Evolutionary conservation across 2,797 vertebrate genomes (phyloP), one percentile per base, ranked within the genome.

Genomic region (Melanotaenia boesemani): DNA sequence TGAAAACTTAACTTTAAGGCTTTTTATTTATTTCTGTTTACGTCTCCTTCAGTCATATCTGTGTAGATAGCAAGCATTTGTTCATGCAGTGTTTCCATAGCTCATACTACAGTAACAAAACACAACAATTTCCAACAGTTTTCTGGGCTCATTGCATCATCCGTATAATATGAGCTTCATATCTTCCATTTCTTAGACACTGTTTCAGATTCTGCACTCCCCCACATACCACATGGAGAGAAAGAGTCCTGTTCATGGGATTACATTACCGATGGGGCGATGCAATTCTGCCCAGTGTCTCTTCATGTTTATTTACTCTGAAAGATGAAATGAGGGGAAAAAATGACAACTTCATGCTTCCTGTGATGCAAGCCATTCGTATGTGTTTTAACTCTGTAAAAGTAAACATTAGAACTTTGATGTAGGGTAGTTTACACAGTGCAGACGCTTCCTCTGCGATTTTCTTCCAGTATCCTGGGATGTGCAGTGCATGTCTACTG

Each of bases 391-490:
- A 79, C 76, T 41, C 52, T 28, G 68, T 74, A 39, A 71, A 88
- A 83, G 81, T 90, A 88, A 92, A 91, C 88, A 86, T 69, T 73
- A 59, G 65, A 90, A 85, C 82, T 90, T 89, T 92, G 88, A 91
- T 89, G 85, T 86, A 72, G 62, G 71, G 73, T 70, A 72, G 82
- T 89, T 92, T 89, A 90, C 76, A 83, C 59, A 63, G 67, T 63
- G 71, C 74, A 86, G 81, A 84, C 69, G 55, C 83, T 90, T 89
- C 86, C 83, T 86, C 80, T 81, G 50, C 66, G 74, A 84, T 84
- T 80, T 88, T 86, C 72, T 88, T 90, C 84, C 66, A 85, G 85
- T 85, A 86, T 86, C 68, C 76, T 78, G 71, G 39, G 79, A 80
- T 76, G 80, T 68, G 74, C 55, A 50, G 72, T 72, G 66, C 32